A percentile compares a stretch with the other conserved stretches of the same genome.
Evolutionary conservation across 2,888 invertebrate genomes (phyloP).

Genomic region (Psylliodes chrysocephalus): DNA sequence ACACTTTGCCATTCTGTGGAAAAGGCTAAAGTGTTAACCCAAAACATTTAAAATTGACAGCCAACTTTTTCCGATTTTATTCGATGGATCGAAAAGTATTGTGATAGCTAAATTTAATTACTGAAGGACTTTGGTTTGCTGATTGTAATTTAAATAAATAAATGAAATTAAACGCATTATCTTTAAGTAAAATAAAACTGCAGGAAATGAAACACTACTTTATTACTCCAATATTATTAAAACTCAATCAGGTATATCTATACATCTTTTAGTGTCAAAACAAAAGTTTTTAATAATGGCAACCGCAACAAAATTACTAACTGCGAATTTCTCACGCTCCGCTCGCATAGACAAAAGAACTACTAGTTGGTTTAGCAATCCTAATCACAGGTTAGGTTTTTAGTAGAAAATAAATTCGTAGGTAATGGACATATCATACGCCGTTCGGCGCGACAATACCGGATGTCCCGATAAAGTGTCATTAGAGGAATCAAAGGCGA

Average conservation of each 20-base stretch:
- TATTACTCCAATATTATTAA: conserved; percentile 1
- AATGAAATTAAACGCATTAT: no score
- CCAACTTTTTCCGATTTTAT: no score
- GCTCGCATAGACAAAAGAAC: conserved; percentile 15
- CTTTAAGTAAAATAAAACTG: neutral
- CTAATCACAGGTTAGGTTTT: conserved; percentile 45
- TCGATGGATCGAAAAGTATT: no score
- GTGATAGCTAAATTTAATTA: no score
- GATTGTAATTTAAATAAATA: no score
- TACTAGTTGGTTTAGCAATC: no score
- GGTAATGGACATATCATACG: conserved; percentile 55
- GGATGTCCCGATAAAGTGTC: conserved; percentile 56
- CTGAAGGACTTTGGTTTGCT: no score
- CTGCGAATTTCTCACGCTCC: conserved; percentile 23
- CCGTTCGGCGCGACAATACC: conserved; percentile 43
- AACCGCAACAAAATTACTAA: neutral
- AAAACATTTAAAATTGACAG: no score
- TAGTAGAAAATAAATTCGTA: conserved; percentile 43
- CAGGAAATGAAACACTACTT: neutral
- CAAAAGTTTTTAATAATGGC: neutral
- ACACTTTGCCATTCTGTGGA: no score
- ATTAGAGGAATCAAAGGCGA: conserved; percentile 53
- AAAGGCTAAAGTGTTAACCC: no score
- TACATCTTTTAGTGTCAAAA: neutral
- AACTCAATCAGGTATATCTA: conserved; percentile 1